These are phyloP conservation scores for Lepilemur ruficaudatus DNA, from an alignment of 2,797 vertebrate species.

Conservation along the genomic window DNA sequence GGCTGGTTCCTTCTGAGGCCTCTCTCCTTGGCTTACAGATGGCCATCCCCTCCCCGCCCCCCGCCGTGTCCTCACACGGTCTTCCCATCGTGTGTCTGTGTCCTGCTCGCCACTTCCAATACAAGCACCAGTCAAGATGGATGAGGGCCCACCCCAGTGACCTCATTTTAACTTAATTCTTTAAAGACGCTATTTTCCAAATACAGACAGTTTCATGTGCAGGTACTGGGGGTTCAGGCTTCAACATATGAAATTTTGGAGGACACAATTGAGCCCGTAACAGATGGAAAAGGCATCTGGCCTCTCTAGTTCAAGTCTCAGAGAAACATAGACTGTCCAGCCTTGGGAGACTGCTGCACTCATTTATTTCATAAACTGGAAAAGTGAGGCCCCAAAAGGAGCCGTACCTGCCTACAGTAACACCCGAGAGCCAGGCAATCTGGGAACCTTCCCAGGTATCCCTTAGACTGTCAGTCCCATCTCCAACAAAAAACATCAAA, in stretches of 20 bases:
- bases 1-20: background rate
- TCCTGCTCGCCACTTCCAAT: background rate
- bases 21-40: background rate
- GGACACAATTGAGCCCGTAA: background rate
- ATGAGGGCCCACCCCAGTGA: background rate
- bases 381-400: background rate
- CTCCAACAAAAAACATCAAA: background rate
- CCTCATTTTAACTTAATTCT: background rate
- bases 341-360: background rate
- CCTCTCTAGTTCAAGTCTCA: background rate
- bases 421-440: fast-evolving
- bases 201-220: background rate
- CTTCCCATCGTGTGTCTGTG: background rate
- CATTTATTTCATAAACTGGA: background rate
- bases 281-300: background rate
- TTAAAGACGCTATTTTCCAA: background rate
- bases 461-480: background rate
- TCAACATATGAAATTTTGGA: background rate
- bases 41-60: background rate
- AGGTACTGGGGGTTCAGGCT: background rate
- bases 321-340: background rate
- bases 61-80: too few relatives aligned
- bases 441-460: background rate
- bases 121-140: background rate
- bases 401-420: background rate